Evolutionary conservation across 2,888 invertebrate species (phyloP).

Genomic region (Chrysodeixis includens): DNA sequence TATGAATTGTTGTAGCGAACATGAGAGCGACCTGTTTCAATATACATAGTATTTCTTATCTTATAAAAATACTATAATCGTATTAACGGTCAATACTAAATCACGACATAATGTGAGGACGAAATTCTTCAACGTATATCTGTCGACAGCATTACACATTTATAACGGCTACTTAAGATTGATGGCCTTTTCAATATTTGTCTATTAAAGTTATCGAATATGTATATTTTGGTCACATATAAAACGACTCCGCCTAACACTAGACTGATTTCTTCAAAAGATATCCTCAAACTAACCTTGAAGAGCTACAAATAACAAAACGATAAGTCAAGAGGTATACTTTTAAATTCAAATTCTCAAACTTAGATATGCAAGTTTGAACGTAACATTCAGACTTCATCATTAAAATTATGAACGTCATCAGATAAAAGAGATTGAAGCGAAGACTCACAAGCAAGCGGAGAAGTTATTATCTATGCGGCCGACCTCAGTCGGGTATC

Average conservation of each 20-base stretch:
- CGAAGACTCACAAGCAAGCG: constrained; percentile 73
- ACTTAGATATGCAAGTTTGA: constrained; percentile 19
- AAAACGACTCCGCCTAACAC: not conserved
- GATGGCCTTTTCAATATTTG: no score
- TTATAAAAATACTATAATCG: no score
- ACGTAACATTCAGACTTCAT: constrained; percentile 26
- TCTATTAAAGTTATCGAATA: no score
- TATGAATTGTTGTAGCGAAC: not conserved
- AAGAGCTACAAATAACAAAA: not conserved
- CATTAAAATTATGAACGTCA: constrained; percentile 57
- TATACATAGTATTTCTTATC: no score
- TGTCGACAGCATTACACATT: no score
- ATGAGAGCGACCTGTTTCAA: not conserved
- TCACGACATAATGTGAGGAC: no score
- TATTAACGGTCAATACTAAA: no score
- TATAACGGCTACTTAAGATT: no score
- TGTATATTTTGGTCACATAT: not conserved
- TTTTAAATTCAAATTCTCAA: constrained; percentile 27
- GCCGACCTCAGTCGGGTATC: constrained; percentile 83
- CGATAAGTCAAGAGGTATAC: not conserved
- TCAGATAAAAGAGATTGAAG: constrained; percentile 65
- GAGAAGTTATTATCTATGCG: constrained; percentile 78
- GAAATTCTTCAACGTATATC: no score
- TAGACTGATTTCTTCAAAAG: not conserved
- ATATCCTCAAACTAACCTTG: constrained; percentile 1